Evolutionary conservation across 2,113 vertebrate genomes (phyloP).

Genomic region (Dasypus novemcinctus): DNA sequence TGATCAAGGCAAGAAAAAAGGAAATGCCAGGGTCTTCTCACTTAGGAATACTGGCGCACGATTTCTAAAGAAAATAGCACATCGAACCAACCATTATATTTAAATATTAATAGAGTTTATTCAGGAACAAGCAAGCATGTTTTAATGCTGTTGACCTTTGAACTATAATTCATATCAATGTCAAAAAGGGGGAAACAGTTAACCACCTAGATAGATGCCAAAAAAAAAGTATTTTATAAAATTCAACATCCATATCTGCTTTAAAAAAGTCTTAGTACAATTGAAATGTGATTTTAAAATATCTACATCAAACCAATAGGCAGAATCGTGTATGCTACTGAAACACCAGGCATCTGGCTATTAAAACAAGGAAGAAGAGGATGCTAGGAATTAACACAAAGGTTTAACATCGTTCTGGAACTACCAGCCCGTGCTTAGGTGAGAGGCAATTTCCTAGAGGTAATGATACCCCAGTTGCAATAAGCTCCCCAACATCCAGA

Average conservation of each 20-base stretch:
- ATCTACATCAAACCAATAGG: not conserved
- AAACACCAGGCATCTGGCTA: not conserved
- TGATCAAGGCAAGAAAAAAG: not conserved
- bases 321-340: not conserved
- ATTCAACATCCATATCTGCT: not conserved
- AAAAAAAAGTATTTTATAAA: constrained; percentile 23
- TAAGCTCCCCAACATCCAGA: not conserved
- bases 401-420: not conserved
- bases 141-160: not conserved
- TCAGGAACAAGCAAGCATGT: not conserved
- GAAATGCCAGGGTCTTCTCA: not conserved
- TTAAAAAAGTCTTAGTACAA: not conserved
- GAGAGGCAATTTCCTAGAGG: not conserved
- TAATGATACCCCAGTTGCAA: not conserved
- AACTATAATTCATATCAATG: not conserved
- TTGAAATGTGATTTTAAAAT: constrained; percentile 8
- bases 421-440: not conserved
- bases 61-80: constrained; percentile 4
- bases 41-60: not conserved
- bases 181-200: constrained; percentile 21
- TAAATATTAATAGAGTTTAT: constrained; percentile 6
- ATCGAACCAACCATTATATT: not conserved
- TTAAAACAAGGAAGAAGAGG: not conserved
- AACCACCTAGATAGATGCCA: not conserved
- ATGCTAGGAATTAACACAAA: not conserved